A percentile compares a stretch with the other conserved stretches of the same genome.
Conservation (phyloP, 2,888 invertebrate genomes). For the Tupiocoris notatus region DNA sequence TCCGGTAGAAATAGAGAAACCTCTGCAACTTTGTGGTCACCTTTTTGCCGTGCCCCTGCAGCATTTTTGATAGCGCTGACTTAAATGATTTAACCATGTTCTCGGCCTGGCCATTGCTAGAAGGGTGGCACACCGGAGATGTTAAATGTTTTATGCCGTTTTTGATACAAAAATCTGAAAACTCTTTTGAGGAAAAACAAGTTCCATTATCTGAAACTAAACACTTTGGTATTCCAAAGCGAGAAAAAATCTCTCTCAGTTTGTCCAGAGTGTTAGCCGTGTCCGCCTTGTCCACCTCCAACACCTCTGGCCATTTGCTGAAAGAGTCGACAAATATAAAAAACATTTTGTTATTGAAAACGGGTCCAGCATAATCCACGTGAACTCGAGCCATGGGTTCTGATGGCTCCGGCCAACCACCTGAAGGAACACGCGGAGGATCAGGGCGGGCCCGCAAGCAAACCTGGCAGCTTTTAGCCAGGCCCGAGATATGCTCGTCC, state of each 20-base stretch:
- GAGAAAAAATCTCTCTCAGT: background rate
- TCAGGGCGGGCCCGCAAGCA: slow-evolving; percentile 44
- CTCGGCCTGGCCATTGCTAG: background rate
- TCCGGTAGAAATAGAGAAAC: background rate
- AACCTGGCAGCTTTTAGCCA: slow-evolving; percentile 47
- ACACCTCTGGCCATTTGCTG: slow-evolving; percentile 17
- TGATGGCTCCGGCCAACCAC: background rate
- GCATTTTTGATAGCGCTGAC: background rate
- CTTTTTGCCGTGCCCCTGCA: background rate
- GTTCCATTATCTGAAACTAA: slow-evolving; percentile 11
- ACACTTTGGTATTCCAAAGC: background rate
- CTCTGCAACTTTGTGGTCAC: background rate
- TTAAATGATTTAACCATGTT: slow-evolving; percentile 1
- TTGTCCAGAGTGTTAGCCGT: background rate
- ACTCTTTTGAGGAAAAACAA: background rate
- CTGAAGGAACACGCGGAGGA: slow-evolving; percentile 31
- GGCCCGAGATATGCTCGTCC: slow-evolving; percentile 49
- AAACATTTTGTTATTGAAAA: slow-evolving; percentile 3
- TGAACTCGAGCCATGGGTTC: background rate
- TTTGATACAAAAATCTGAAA: background rate
- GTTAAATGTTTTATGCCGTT: background rate
- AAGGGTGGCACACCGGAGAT: background rate
- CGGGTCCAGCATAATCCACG: slow-evolving; percentile 3
- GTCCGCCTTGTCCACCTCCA: slow-evolving; percentile 5
- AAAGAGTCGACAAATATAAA: background rate